A percentile compares a stretch with the other conserved stretches of the same genome.
Evolutionary conservation across 2,113 vertebrate genomes (phyloP).

Genomic region (Amphiprion percula): DNA sequence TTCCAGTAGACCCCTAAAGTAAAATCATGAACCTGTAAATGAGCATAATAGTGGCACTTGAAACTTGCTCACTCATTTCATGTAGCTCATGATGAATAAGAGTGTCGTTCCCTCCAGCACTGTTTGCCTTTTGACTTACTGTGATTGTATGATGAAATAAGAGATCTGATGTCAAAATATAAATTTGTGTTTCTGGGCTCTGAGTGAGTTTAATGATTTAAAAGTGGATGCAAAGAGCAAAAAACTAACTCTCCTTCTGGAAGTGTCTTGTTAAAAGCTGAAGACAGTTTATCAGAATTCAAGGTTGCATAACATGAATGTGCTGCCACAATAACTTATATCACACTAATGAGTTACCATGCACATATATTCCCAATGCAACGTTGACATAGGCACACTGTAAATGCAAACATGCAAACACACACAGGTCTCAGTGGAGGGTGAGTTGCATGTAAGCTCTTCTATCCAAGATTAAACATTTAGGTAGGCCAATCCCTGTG

Average conservation of each 20-base stretch:
- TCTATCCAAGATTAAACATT: constrained; percentile 49
- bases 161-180: constrained; percentile 8
- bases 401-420: constrained; percentile 3
- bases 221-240: background rate
- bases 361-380: background rate
- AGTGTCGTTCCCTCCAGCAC: constrained; percentile 6
- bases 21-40: too few relatives aligned
- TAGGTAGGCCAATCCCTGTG: constrained; percentile 3
- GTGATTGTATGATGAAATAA: background rate
- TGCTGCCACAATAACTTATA: background rate
- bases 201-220: background rate
- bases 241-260: background rate
- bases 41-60: background rate
- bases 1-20: too few relatives aligned
- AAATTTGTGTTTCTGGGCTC: background rate
- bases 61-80: constrained; percentile 9
- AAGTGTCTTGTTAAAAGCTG: background rate
- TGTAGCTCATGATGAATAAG: constrained; percentile 23
- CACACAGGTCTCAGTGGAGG: constrained; percentile 8
- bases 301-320: constrained; percentile 1
- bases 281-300: background rate
- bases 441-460: constrained; percentile 9
- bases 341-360: background rate
- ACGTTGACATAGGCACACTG: background rate
- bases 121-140: constrained; percentile 32